These are phyloP conservation scores for Cynocephalus volans DNA, from an alignment of 2,113 vertebrate genomes.

Conservation along the genomic window DNA sequence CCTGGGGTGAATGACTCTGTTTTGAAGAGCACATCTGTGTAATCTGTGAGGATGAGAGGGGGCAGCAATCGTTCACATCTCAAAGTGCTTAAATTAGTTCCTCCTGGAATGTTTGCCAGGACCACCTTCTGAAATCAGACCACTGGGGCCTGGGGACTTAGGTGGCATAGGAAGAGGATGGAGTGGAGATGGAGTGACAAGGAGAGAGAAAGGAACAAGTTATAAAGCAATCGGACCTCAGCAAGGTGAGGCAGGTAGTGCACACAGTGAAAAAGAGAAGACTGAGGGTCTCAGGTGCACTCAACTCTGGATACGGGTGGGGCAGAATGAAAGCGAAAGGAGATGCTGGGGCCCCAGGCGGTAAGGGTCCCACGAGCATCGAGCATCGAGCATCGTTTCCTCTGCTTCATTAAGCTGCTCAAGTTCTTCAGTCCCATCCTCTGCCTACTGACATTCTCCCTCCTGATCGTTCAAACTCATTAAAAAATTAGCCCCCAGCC, in stretches of 20 bases:
- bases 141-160: neutral
- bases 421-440: no score
- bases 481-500: neutral
- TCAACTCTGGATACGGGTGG: neutral
- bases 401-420: neutral
- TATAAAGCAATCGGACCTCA: neutral
- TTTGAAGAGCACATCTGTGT: neutral
- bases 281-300: neutral
- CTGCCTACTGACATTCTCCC: neutral
- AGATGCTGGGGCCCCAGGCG: neutral
- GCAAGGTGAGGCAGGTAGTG: neutral
- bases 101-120: neutral
- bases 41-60: neutral
- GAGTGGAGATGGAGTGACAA: neutral
- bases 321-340: neutral
- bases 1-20: neutral
- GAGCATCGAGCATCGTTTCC: no score
- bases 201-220: neutral
- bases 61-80: neutral
- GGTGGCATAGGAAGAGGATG: neutral
- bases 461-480: neutral
- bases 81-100: neutral
- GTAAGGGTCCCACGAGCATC: no score
- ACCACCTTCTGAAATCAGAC: neutral
- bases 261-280: neutral